phyloP scores from a whole-genome alignment of 2,797 vertebrate genomes.

The Propithecus perrieri region DNA sequence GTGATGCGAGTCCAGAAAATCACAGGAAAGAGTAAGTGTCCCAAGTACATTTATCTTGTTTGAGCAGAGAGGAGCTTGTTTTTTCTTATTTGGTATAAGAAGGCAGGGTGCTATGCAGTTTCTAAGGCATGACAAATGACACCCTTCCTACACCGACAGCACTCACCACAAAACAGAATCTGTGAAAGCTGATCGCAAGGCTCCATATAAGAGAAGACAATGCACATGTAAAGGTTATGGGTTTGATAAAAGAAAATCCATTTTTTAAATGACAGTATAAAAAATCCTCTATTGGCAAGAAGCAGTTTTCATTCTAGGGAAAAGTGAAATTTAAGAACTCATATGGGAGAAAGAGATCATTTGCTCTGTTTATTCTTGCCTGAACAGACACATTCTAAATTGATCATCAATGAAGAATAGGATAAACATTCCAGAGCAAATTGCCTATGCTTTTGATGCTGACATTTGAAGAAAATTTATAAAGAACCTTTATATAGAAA shows the following conservation, averaged over 20 bases:
- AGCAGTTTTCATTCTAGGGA: slow-evolving; percentile 65
- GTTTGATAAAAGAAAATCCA: slow-evolving; percentile 71
- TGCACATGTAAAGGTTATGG: slow-evolving; percentile 45
- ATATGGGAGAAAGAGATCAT: slow-evolving; percentile 64
- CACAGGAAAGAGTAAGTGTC: neutral
- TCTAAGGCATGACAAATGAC: neutral
- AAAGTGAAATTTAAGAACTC: slow-evolving; percentile 73
- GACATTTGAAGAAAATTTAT: slow-evolving; percentile 63
- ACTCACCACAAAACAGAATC: neutral
- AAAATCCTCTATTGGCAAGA: slow-evolving; percentile 68
- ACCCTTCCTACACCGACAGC: neutral
- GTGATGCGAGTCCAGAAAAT: neutral
- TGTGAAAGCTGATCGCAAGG: slow-evolving; percentile 36
- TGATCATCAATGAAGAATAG: slow-evolving; percentile 64
- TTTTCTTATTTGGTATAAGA: neutral
- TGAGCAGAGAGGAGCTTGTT: neutral
- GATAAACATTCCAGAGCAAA: slow-evolving; percentile 63
- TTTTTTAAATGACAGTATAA: slow-evolving; percentile 73
- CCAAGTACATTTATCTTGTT: neutral
- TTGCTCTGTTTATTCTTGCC: slow-evolving; percentile 69
- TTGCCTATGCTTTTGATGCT: slow-evolving; percentile 34
- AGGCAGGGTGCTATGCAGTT: neutral
- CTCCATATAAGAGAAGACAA: slow-evolving; percentile 46
- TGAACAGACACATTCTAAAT: slow-evolving; percentile 71
- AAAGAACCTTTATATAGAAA: slow-evolving; percentile 49